These are phyloP conservation scores for Lysiphlebus fabarum DNA, from an alignment of 1,140 invertebrate species.

Conservation along the genomic window DNA sequence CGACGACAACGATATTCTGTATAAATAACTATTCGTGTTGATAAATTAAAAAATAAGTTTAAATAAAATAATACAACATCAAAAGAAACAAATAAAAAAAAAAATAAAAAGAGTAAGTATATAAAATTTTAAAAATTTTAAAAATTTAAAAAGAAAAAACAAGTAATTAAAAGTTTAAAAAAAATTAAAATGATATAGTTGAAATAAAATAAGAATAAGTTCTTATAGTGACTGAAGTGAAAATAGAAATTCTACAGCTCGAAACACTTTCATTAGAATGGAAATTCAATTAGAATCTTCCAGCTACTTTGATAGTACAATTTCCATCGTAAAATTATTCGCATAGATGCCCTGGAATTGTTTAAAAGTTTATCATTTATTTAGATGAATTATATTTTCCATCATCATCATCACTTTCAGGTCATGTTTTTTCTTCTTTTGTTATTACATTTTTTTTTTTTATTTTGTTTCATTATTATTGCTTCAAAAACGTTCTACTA, in stretches of 20 bases:
- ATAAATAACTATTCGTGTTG: too few species aligned
- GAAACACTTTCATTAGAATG: slow-evolving; percentile 19
- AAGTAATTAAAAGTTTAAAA: neutral
- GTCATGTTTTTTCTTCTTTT: neutral
- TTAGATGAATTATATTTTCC: neutral
- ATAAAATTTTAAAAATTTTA: too few species aligned
- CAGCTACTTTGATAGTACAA: neutral
- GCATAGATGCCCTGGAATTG: slow-evolving; percentile 3
- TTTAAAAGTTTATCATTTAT: neutral
- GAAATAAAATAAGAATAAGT: neutral
- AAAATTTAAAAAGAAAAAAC: neutral
- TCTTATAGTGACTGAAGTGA: slow-evolving; percentile 2
- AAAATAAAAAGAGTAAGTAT: too few species aligned
- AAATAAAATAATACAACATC: neutral
- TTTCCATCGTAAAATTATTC: neutral
- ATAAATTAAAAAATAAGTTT: too few species aligned
- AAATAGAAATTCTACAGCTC: neutral
- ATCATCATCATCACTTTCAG: slow-evolving; percentile 3
- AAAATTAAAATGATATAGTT: slow-evolving; percentile 1
- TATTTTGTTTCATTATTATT: neutral
- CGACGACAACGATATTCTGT: too few species aligned
- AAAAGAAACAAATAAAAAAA: neutral
- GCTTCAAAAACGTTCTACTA: too few species aligned
- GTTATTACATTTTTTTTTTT: neutral
- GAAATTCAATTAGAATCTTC: slow-evolving; percentile 20